Conservation (phyloP, 2,113 vertebrate species). For the Notothenia coriiceps region DNA sequence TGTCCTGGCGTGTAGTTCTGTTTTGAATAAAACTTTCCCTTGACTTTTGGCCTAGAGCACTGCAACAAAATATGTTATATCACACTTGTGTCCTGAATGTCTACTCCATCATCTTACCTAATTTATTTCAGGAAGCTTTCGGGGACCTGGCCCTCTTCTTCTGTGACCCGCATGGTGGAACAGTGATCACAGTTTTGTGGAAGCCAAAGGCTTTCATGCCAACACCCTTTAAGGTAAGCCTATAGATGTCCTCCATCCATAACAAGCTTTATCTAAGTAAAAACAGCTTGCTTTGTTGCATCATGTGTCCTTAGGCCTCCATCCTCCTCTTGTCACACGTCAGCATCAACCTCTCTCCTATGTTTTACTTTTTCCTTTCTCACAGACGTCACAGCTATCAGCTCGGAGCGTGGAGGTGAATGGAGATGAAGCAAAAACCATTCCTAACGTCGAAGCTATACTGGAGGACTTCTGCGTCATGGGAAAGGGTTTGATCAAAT, state of each 20-base stretch:
- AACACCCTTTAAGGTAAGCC: constrained; percentile 90
- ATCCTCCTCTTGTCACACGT: background rate
- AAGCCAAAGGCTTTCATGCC: constrained; percentile 91
- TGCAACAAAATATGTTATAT: background rate
- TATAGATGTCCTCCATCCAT: background rate
- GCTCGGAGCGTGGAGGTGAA: constrained; percentile 83
- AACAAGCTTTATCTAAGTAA: too few species aligned
- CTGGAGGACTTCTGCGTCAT: constrained; percentile 91
- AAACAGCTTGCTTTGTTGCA: background rate
- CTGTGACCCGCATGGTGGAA: constrained; percentile 92
- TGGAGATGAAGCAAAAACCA: constrained; percentile 72
- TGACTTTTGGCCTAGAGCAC: background rate
- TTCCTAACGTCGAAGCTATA: constrained; percentile 94
- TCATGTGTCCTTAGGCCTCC: background rate
- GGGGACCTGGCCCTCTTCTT: constrained; percentile 94
- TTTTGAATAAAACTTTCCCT: background rate
- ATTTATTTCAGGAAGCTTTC: constrained; percentile 87
- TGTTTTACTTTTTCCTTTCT: background rate
- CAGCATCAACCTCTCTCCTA: background rate
- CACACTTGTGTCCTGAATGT: background rate
- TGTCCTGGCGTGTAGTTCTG: background rate
- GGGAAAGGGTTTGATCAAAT: constrained; percentile 91
- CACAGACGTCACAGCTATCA: constrained; percentile 87
- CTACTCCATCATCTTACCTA: background rate
- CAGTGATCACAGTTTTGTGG: constrained; percentile 94